These are phyloP conservation scores for Coracias cyanogaster DNA, from an alignment of 2,797 vertebrate genomes.

Conservation along the genomic window DNA sequence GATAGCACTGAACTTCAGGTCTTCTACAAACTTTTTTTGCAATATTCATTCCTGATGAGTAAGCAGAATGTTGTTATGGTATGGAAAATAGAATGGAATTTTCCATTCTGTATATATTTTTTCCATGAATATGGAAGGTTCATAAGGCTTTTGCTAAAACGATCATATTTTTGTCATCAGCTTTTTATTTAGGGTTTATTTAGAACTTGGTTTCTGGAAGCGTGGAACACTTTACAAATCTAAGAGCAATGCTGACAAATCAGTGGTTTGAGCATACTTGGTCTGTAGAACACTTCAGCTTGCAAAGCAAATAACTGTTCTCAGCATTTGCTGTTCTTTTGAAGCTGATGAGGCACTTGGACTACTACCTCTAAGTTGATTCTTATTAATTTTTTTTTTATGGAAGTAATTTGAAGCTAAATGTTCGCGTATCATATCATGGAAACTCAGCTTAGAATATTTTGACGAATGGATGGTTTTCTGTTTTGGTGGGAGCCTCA, in stretches of 20 bases:
- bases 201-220: background rate
- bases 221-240: background rate
- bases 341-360: background rate
- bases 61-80: background rate
- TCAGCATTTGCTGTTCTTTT: background rate
- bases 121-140: background rate
- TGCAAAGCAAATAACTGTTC: background rate
- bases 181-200: background rate
- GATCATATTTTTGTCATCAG: background rate
- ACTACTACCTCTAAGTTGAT: background rate
- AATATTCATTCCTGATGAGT: background rate
- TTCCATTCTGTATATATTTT: background rate
- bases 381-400: background rate
- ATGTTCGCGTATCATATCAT: background rate
- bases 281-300: background rate
- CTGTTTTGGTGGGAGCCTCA: background rate
- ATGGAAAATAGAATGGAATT: background rate
- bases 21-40: background rate
- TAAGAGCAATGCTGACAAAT: conserved; percentile 4
- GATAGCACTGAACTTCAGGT: background rate
- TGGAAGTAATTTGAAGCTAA: background rate
- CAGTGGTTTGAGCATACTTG: background rate
- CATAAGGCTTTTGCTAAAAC: conserved; percentile 2
- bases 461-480: background rate
- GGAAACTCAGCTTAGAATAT: background rate